Base-by-base conservation (phyloP, 23 tunicate species). In the Diplosoma virens region DNA sequence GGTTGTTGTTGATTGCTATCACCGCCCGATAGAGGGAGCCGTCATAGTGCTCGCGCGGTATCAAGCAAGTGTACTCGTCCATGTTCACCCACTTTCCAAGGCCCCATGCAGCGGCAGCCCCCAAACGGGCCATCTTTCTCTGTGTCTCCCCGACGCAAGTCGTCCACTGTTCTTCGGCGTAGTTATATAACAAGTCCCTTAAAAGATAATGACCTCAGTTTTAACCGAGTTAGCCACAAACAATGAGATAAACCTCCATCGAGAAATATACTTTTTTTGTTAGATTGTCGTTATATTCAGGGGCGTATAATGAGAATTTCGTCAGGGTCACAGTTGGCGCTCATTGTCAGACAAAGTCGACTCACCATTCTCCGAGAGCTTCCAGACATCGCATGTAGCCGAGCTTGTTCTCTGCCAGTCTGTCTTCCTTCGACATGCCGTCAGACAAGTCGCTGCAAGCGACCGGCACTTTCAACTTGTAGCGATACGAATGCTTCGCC, bases 311-410 rank as follows among this genome's bases (percentile, higher is more conserved):
- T n/a, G n/a, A n/a, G n/a, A n/a, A n/a, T n/a, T 46, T 46, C 17
- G 17, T 46, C 17, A 14, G 16, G 17, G 16, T 46, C 53, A 46
- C 17, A 17, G 53, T 14, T 46, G 17, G 53, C 16, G 16, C 53
- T 46, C 17, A 46, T 46, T 46, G 53, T 16, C 53, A 46, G 53
- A 46, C 16, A 46, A 24, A 6, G 25, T 24, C 6, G 41, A 46
- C 21, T 26, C 67, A 90, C 99, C 99, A 94, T 83, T 94, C 97
- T 21, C 99, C 99, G 1, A 95, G 74, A 18, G 99, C 96, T 64
- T 95, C 99, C 63, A 95, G 79, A 67, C 99, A 86, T 67, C 99
- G 63, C 96, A 95, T 89, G 73, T 95, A 95, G 6, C 99, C 99
- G 7, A 95, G 80, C 55, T 95, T 86, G 41, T 86, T 86, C 47